Conservation (phyloP, 2,888 invertebrate genomes). For the Zelleria hepariella region DNA sequence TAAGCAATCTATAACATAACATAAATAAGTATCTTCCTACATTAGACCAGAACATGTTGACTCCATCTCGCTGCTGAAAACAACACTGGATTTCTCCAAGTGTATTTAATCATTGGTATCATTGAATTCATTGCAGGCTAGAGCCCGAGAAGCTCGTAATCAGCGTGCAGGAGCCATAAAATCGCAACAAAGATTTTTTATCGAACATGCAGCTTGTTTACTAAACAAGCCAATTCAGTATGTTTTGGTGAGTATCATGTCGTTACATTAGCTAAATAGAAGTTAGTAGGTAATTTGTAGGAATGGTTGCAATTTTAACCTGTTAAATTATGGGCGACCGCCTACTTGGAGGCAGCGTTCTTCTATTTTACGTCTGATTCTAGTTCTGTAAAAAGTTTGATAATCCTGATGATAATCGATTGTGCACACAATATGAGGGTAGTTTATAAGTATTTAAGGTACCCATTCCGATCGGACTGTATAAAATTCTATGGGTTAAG, state of each 20-base stretch:
- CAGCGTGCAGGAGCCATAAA: constrained; percentile 55
- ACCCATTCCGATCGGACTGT: not conserved
- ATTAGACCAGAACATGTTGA: not conserved
- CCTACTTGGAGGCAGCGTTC: too few species aligned
- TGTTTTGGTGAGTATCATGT: constrained; percentile 56
- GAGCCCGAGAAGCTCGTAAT: constrained; percentile 74
- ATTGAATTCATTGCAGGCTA: constrained; percentile 55
- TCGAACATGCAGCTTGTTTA: constrained; percentile 76
- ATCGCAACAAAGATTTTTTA: constrained; percentile 74
- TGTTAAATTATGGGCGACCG: too few species aligned
- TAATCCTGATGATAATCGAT: too few species aligned
- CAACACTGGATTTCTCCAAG: not conserved
- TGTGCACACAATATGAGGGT: too few species aligned
- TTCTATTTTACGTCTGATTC: too few species aligned
- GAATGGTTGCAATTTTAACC: too few species aligned
- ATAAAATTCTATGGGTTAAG: not conserved
- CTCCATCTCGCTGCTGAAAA: not conserved
- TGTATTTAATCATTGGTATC: not conserved
- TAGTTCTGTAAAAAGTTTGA: too few species aligned
- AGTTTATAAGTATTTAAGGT: not conserved
- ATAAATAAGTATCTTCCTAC: constrained; percentile 21
- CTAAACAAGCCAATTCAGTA: constrained; percentile 67
- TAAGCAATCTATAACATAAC: too few species aligned
- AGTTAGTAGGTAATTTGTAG: too few species aligned
- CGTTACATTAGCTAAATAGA: too few species aligned